phyloP scores from a whole-genome alignment of 2,797 vertebrate species.

The Clarias laeviceps region DNA sequence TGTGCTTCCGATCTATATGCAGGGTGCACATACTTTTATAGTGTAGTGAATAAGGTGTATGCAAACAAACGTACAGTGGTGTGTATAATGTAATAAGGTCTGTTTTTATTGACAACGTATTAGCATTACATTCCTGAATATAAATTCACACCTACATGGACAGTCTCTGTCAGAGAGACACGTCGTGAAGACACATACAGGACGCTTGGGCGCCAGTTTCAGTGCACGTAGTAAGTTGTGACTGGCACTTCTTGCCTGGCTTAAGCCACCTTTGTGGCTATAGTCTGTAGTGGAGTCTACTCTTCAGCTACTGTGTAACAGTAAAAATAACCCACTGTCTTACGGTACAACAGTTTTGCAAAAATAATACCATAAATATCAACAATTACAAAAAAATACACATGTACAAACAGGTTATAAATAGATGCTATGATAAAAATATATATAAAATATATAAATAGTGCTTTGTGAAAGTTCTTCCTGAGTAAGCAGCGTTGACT shows the following conservation, averaged over 20 bases:
- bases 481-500: constrained; percentile 10
- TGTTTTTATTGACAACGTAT: neutral
- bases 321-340: constrained; percentile 29
- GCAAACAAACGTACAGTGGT: neutral
- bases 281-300: constrained; percentile 34
- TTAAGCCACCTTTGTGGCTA: neutral
- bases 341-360: constrained; percentile 3
- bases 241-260: neutral
- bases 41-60: neutral
- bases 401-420: constrained; percentile 30
- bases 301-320: constrained; percentile 42
- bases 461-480: constrained; percentile 30
- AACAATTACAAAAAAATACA: constrained; percentile 17
- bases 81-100: neutral
- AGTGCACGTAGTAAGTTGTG: neutral
- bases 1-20: neutral
- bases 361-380: constrained; percentile 44
- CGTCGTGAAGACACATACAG: neutral
- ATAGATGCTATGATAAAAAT: constrained; percentile 17
- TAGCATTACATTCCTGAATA: constrained; percentile 24
- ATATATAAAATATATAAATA: constrained; percentile 45
- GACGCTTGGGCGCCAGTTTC: neutral
- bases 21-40: neutral
- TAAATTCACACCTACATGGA: neutral
- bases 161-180: constrained; percentile 2